These are phyloP conservation scores for Rousettus leschenaultii DNA, from an alignment of 2,113 vertebrate genomes.

Conservation along the genomic window DNA sequence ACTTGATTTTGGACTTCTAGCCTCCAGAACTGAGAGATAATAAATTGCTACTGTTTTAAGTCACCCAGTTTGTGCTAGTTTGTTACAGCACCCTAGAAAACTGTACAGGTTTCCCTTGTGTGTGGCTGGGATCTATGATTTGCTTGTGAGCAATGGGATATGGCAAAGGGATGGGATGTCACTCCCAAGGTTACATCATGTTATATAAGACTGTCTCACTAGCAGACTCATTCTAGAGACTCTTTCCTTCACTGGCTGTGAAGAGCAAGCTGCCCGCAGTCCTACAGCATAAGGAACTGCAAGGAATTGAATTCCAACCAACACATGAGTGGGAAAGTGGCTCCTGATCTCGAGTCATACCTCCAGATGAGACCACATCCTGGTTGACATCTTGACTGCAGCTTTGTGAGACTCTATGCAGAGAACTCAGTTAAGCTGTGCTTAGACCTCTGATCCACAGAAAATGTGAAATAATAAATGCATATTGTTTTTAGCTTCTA, in stretches of 20 bases:
- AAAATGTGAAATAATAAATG: neutral
- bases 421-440: neutral
- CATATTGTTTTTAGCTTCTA: neutral
- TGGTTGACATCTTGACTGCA: neutral
- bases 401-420: neutral
- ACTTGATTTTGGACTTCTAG: neutral
- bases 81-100: neutral
- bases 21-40: neutral
- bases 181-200: too few species aligned
- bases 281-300: neutral
- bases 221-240: neutral
- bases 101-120: too few species aligned
- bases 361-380: neutral
- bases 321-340: neutral
- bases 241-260: neutral
- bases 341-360: neutral
- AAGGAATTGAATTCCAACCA: neutral
- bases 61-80: neutral
- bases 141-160: neutral
- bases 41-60: neutral
- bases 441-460: neutral
- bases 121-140: neutral
- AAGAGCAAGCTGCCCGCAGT: neutral
- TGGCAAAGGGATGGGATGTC: neutral
- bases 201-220: neutral